Evolutionary conservation across 2,888 invertebrate species (phyloP).

Genomic region (Tromatobia lineatoria): DNA sequence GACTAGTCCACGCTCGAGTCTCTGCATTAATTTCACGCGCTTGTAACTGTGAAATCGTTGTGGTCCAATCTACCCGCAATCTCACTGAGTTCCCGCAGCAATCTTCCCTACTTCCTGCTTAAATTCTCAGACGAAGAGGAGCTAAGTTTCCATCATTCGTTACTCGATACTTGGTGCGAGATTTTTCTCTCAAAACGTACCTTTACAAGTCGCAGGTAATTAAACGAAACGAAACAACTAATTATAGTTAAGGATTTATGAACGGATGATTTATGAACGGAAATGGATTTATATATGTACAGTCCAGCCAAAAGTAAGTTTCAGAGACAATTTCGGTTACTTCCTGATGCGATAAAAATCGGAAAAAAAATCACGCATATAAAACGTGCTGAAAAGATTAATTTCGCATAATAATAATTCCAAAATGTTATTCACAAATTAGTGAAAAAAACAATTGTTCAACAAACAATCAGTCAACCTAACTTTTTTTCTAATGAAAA

Average conservation of each 20-base stretch:
- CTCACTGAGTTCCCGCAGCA: slow-evolving; percentile 21
- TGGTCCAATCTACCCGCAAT: slow-evolving; percentile 58
- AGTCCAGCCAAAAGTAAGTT: too few species aligned
- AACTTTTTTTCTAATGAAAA: too few species aligned
- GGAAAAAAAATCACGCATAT: too few species aligned
- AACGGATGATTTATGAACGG: too few species aligned
- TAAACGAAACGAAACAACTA: neutral
- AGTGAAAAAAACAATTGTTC: too few species aligned
- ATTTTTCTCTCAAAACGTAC: neutral
- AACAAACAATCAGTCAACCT: too few species aligned
- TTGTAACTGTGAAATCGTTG: slow-evolving; percentile 69
- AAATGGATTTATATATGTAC: too few species aligned
- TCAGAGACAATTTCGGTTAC: too few species aligned
- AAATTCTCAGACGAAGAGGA: slow-evolving; percentile 22
- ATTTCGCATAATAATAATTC: too few species aligned
- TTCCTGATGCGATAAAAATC: too few species aligned
- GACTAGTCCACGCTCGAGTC: slow-evolving; percentile 40
- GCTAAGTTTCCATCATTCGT: neutral
- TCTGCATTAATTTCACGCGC: slow-evolving; percentile 71
- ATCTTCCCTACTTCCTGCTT: slow-evolving; percentile 18
- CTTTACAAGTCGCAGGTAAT: neutral
- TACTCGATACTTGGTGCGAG: neutral
- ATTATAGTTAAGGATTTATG: neutral
- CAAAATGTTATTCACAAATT: too few species aligned
- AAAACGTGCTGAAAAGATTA: too few species aligned